Conservation (phyloP, 2,888 invertebrate genomes). For the Dynastes grantii region DNA sequence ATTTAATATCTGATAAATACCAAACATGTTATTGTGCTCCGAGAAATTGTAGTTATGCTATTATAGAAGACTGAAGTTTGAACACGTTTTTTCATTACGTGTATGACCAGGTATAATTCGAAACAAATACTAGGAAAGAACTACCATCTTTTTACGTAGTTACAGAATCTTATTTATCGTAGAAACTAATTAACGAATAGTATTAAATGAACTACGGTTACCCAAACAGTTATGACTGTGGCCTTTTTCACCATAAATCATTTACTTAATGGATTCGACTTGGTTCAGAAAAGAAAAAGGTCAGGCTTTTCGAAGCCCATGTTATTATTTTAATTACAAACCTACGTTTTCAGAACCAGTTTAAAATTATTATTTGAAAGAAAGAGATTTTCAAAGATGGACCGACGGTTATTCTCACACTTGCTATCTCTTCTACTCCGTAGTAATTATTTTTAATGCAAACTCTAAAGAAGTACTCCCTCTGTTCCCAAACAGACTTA, state of each 20-base stretch:
- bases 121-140: too few relatives aligned
- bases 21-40: too few relatives aligned
- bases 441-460: slow-evolving; percentile 27
- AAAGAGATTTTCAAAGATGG: background rate
- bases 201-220: too few relatives aligned
- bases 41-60: too few relatives aligned
- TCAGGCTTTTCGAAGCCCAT: background rate
- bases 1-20: too few relatives aligned
- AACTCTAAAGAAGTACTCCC: slow-evolving; percentile 6
- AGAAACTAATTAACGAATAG: too few relatives aligned
- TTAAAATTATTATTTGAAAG: slow-evolving; percentile 12
- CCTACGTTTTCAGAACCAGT: background rate
- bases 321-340: slow-evolving; percentile 26
- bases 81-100: too few relatives aligned
- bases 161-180: background rate
- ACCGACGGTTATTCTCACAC: background rate
- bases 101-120: too few relatives aligned
- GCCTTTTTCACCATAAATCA: background rate
- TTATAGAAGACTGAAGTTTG: too few relatives aligned
- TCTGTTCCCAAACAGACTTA: background rate
- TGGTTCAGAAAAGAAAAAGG: background rate
- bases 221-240: background rate
- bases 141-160: too few relatives aligned
- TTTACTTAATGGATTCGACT: background rate
- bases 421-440: background rate